Evolutionary conservation across 2,797 vertebrate species (phyloP).

Genomic region (Bovichtus variegatus): DNA sequence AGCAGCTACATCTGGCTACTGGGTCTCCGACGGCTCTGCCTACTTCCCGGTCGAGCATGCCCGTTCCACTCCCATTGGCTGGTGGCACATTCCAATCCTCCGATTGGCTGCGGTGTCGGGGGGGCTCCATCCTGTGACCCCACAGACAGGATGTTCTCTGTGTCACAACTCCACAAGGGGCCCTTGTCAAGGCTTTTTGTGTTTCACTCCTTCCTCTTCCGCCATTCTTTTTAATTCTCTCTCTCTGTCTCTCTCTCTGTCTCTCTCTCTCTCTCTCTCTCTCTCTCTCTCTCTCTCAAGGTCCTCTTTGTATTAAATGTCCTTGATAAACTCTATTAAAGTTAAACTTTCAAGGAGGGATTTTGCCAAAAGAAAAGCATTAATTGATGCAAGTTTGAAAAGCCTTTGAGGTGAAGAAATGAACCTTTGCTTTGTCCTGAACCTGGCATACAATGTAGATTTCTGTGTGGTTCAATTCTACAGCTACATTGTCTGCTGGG

Average conservation of each 20-base stretch:
- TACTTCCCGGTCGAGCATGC: constrained; percentile 69
- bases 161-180: constrained; percentile 76
- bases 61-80: constrained; percentile 62
- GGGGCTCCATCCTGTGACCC: constrained; percentile 80
- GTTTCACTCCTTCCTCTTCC: constrained; percentile 58
- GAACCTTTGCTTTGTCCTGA: constrained; percentile 90
- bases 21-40: constrained; percentile 95
- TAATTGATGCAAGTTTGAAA: constrained; percentile 4
- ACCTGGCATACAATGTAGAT: constrained; percentile 99
- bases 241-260: constrained; percentile 10
- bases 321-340: constrained; percentile 14
- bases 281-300: neutral
- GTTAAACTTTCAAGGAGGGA: neutral
- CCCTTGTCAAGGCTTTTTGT: constrained; percentile 72
- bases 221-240: constrained; percentile 39
- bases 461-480: constrained; percentile 98
- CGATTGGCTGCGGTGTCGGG: constrained; percentile 73
- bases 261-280: constrained; percentile 12
- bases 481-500: constrained; percentile 99
- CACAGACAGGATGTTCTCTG: constrained; percentile 80
- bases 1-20: constrained; percentile 99
- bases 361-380: neutral
- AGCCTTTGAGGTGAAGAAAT: neutral
- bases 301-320: constrained; percentile 29
- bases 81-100: constrained; percentile 68